These are phyloP conservation scores for Pluvialis apricaria DNA, from an alignment of 2,113 vertebrate species.

Conservation along the genomic window DNA sequence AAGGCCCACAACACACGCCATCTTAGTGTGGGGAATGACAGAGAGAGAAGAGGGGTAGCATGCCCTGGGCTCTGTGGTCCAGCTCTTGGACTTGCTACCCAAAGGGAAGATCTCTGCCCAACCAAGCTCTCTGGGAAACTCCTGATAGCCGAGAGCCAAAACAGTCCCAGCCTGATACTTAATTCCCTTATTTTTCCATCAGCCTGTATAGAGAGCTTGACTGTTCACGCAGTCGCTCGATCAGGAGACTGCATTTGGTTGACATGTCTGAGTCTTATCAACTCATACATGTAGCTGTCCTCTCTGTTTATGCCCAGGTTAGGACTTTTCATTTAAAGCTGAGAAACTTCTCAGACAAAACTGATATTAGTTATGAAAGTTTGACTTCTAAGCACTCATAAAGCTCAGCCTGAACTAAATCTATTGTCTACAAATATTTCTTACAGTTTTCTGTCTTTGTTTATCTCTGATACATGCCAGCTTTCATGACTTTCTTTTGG, in stretches of 20 bases:
- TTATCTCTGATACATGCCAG: background rate
- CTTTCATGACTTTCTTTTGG: background rate
- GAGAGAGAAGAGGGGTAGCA: background rate
- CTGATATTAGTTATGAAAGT: background rate
- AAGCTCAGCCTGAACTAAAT: background rate
- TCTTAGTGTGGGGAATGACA: background rate
- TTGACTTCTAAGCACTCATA: background rate
- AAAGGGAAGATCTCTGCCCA: background rate
- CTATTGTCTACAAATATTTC: background rate
- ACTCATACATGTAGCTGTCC: background rate
- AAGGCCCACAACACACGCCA: fast-evolving
- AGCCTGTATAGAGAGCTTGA: background rate
- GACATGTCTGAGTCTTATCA: background rate
- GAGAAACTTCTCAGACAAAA: background rate
- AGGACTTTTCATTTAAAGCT: background rate
- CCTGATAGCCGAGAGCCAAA: background rate
- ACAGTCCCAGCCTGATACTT: background rate
- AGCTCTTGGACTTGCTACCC: background rate
- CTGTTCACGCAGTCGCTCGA: fast-evolving
- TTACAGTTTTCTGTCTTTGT: background rate
- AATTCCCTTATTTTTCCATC: background rate
- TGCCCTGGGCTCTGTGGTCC: fast-evolving
- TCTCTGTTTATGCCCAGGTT: background rate
- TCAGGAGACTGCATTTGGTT: background rate
- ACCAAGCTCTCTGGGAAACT: background rate